Percentiles rank a stretch among this genome's conserved stretches.
These are phyloP conservation scores for Nephrotoma guestfalica DNA, from an alignment of 2,888 invertebrate species.

Conservation along the genomic window DNA sequence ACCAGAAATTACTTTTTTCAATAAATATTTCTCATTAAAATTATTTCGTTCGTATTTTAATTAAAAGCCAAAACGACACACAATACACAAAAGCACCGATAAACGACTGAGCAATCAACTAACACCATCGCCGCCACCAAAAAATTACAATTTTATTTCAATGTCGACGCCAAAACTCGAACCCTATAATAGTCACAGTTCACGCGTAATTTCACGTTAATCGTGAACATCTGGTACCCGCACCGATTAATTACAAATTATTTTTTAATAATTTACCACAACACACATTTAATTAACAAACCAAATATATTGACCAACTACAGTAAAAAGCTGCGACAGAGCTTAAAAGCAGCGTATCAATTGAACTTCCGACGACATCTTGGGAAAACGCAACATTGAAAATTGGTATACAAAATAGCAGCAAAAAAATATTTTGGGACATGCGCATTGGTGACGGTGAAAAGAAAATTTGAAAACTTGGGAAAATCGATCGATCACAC, in stretches of 20 bases:
- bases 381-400: slow-evolving; percentile 8
- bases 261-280: background rate
- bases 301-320: background rate
- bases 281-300: background rate
- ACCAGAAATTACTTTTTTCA: background rate
- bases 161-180: background rate
- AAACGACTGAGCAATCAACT: background rate
- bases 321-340: background rate
- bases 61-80: background rate
- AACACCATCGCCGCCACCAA: background rate
- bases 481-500: background rate
- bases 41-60: background rate
- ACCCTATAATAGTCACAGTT: background rate
- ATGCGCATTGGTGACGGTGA: background rate
- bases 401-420: background rate
- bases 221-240: background rate
- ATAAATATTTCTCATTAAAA: background rate
- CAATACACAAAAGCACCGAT: background rate
- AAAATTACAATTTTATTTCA: background rate
- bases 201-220: background rate
- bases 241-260: background rate
- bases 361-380: background rate
- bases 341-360: background rate
- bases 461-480: background rate
- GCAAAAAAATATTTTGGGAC: background rate